phyloP scores from a whole-genome alignment of 2,888 invertebrate species.

The Sicus ferrugineus region DNA sequence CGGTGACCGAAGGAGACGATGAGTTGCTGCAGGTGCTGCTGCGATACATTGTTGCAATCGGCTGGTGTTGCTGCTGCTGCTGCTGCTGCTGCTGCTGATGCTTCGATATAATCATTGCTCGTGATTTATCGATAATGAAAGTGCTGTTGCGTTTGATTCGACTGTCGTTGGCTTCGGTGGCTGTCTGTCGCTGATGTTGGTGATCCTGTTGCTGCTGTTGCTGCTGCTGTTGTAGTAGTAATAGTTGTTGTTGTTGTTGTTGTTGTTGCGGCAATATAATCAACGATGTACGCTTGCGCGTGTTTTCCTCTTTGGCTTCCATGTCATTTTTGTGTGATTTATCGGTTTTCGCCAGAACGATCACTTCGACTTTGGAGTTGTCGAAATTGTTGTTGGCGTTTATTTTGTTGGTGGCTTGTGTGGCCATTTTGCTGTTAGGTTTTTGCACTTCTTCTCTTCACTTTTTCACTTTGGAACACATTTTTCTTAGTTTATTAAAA shows the following conservation, averaged over 20 bases:
- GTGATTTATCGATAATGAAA: conserved; percentile 22
- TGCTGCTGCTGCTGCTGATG: neutral
- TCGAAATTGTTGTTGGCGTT: conserved; percentile 43
- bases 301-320: conserved; percentile 61
- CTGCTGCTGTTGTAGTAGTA: conserved; percentile 8
- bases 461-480: conserved; percentile 24
- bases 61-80: neutral
- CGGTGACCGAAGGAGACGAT: conserved; percentile 5
- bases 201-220: conserved; percentile 2
- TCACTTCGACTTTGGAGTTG: conserved; percentile 58
- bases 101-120: neutral
- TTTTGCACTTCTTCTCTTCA: conserved; percentile 36
- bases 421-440: conserved; percentile 42
- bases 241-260: conserved; percentile 16
- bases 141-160: conserved; percentile 21
- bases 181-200: neutral
- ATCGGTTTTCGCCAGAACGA: conserved; percentile 60
- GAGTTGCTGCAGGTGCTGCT: conserved; percentile 19
- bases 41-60: neutral
- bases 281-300: conserved; percentile 62
- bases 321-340: conserved; percentile 63
- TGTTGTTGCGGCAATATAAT: conserved; percentile 58
- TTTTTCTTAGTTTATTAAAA: conserved; percentile 19
- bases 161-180: conserved; percentile 34
- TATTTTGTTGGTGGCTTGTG: conserved; percentile 40